These are phyloP conservation scores for Cotesia glomerata DNA, from an alignment of 1,140 invertebrate genomes.

Conservation along the genomic window DNA sequence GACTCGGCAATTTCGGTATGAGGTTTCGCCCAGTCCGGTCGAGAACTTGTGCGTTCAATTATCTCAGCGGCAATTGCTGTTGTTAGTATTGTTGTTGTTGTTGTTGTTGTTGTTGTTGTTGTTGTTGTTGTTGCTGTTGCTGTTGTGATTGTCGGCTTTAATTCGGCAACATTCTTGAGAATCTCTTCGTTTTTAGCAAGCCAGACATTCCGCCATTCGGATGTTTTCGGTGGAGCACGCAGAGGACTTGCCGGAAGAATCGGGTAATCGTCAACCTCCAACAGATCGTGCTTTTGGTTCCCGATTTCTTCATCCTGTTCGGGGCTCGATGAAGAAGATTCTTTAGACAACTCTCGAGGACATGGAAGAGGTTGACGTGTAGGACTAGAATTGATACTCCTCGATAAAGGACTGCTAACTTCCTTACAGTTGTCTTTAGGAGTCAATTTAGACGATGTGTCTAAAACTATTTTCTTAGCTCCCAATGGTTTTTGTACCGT, in stretches of 20 bases:
- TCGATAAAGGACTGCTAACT: constrained; percentile 3
- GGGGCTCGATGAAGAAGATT: constrained; percentile 34
- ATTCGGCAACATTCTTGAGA: constrained; percentile 48
- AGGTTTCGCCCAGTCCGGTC: constrained; percentile 57
- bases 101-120: too few relatives aligned
- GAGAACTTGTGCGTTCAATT: constrained; percentile 41
- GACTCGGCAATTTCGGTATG: constrained; percentile 37
- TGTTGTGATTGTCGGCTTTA: constrained; percentile 13
- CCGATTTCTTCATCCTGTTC: constrained; percentile 41
- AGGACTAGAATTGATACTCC: constrained; percentile 33
- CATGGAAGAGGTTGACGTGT: not conserved
- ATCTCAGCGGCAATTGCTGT: constrained; percentile 37
- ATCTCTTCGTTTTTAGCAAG: constrained; percentile 57
- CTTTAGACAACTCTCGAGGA: constrained; percentile 38
- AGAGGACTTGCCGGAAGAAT: constrained; percentile 46
- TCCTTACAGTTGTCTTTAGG: constrained; percentile 31
- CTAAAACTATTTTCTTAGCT: constrained; percentile 28
- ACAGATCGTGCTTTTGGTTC: constrained; percentile 35
- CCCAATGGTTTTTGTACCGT: constrained; percentile 49
- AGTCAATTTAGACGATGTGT: constrained; percentile 35
- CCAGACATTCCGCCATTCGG: constrained; percentile 58
- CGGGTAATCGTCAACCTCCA: constrained; percentile 47
- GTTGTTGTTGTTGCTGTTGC: constrained; percentile 1
- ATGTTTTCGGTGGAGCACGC: constrained; percentile 55
- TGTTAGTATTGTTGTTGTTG: constrained; percentile 11